These are phyloP conservation scores for Diuraphis noxia DNA, from an alignment of 1,140 invertebrate genomes.

Conservation along the genomic window DNA sequence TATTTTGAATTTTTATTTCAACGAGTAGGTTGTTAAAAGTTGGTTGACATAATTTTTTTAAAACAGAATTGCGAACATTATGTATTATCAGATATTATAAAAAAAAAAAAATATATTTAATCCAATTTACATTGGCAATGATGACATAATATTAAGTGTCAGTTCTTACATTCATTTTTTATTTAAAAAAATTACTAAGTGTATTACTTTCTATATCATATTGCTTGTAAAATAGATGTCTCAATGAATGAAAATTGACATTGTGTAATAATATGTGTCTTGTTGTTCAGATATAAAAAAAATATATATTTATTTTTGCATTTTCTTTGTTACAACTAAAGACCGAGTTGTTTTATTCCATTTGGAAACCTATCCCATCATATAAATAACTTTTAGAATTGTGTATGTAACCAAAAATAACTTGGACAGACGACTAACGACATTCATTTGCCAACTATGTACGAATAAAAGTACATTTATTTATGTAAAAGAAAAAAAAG, in stretches of 20 bases:
- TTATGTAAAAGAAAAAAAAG: background rate
- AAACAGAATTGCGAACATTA: background rate
- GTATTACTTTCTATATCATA: background rate
- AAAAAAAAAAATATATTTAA: background rate
- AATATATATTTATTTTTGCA: background rate
- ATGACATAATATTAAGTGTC: background rate
- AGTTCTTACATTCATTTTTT: background rate
- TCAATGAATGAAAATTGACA: background rate
- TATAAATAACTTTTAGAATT: background rate
- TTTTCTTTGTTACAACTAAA: constrained; percentile 15
- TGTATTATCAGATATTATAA: background rate
- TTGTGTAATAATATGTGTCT: background rate
- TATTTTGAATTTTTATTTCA: background rate
- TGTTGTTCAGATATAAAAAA: background rate
- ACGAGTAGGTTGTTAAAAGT: background rate
- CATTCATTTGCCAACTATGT: constrained; percentile 10
- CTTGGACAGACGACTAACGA: background rate
- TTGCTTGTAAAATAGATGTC: background rate
- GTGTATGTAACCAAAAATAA: background rate
- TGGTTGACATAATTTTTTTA: background rate
- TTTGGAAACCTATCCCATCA: background rate
- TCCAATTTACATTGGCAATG: background rate
- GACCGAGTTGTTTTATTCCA: background rate
- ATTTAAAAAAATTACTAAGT: background rate
- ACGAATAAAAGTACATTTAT: constrained; percentile 5